Evolutionary conservation across 2,888 invertebrate genomes (phyloP), one percentile per base, ranked within the genome.

Genomic region (Hirudinaria manillensis): DNA sequence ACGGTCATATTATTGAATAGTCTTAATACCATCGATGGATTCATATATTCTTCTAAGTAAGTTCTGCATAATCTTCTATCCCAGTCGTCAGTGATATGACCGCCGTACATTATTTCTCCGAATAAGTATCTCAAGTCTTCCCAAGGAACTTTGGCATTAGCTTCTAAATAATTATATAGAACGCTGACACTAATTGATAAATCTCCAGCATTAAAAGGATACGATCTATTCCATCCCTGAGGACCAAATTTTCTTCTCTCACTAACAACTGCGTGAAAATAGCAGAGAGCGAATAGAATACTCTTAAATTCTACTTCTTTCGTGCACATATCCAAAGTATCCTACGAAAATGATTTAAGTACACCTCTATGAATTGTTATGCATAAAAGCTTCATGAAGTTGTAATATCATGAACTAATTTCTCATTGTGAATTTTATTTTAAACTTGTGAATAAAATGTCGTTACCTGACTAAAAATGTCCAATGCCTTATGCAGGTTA

Each of bases 91-190:
- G 96, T 97, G 77, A 97, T 96, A 81, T 97, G 96, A 0, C 96
- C 96, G 2, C 96, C 96, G 81, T 97, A 97, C 96, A 97, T 96
- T 80, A 97, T 97, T 87, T 97, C 96, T 0, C 97, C 97, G 83
- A 97, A 96, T 0, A 97, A 88, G 86, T 96, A 97, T 70, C 77
- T 71, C 78, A 97, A 87, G 86, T 96, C 96, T 83, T 96, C 96
- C 96, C 96, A 97, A 0, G 96, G 96, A 0, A 96, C 93, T 81
- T 86, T 86, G 0, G 92, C 90, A 84, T 95, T 95, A 0, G 93
- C 94, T 85, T 97, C 96, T 81, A 96, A 87, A 84, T 96, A 96
- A 86, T 96, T 96, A 85, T 91, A 94, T 21, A 96, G 87, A 0
- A 97, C 96, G 81, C 93, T 94, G 0, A 94, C 93, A 75, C 94